Base-by-base conservation (phyloP, 2,797 vertebrate species). In the Gadopsis bispinosus region DNA sequence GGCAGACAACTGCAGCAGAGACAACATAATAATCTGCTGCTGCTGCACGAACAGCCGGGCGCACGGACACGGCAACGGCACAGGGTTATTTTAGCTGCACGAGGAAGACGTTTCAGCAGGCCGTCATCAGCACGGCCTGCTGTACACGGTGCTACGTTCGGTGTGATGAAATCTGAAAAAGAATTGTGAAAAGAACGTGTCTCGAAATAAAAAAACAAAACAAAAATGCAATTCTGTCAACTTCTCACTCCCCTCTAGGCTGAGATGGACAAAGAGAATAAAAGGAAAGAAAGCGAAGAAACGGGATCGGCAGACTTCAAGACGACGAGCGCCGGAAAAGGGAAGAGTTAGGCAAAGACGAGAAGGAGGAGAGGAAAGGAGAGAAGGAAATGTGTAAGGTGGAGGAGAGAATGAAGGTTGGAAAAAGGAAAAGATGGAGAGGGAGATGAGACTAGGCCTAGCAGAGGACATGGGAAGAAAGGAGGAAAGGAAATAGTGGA, bases 21-120 rank as follows among this genome's bases (percentile, higher is more conserved):
- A 67, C 62, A 0, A 2, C 0, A 0, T 62, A 58, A 79, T 61
- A 16, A 80, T 10, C 47, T 58, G 75, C 79, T 75, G 81, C 81
- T 50, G 78, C 5, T 43, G 62, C 3, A 6, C 26, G 26, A 77
- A 74, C 73, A 37, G 66, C 75, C 10, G 35, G 47, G n/a, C 55
- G 45, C 53, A 4, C 1, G 16, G 7, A 58, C 53, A 11, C 20
- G 37, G 62, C 14, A 48, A 4, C 43, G 22, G 61, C 70, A 13
- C 11, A 0, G 6, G 53, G 13, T 64, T 67, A 11, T 69, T 78
- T 37, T 45, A 68, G 63, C 66, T 64, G 72, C 63, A 5, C 1
- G 19, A 67, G 11, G 5, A 22, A 29, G 29, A 67, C 0, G 2
- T n/a, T 47, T 43, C 65, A 63, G 48, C n/a, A 14, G 29, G 20